A percentile compares a stretch with the other conserved stretches of the same genome.
phyloP scores from a whole-genome alignment of 37 sponge, comb jelly and placozoan species.

The Oopsacas minuta region DNA sequence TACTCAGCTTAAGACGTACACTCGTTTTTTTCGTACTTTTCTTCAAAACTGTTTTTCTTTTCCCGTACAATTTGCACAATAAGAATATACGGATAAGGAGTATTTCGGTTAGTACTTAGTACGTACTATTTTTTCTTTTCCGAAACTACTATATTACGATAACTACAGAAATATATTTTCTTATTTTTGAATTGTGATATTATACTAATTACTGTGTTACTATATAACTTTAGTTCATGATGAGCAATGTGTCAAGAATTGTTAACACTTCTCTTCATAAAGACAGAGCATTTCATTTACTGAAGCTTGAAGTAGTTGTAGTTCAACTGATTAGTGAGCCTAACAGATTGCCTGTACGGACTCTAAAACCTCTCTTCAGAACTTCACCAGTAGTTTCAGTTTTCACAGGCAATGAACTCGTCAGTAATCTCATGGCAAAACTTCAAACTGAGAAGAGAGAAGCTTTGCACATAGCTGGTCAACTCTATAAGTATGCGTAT shows the following conservation, averaged over 20 bases:
- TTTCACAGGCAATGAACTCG: neutral
- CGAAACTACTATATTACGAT: no score
- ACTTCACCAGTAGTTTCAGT: neutral
- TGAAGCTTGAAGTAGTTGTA: neutral
- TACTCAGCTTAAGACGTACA: no score
- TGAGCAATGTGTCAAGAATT: neutral
- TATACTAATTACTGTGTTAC: no score
- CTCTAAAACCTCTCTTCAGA: neutral
- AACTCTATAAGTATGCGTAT: neutral
- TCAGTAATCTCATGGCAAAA: neutral
- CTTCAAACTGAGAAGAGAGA: neutral
- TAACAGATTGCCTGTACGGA: neutral
- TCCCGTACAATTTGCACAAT: no score
- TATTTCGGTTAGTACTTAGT: no score
- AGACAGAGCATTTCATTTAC: neutral
- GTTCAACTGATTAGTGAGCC: neutral
- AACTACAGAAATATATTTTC: no score
- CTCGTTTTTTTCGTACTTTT: no score
- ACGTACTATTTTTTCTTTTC: no score
- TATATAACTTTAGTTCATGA: no score
- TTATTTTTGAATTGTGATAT: no score
- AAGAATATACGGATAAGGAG: no score
- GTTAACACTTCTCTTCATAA: neutral
- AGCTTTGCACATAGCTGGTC: neutral
- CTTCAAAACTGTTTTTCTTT: no score